Conservation (phyloP, 2,888 invertebrate genomes). For the Oxyscelio sp. region DNA sequence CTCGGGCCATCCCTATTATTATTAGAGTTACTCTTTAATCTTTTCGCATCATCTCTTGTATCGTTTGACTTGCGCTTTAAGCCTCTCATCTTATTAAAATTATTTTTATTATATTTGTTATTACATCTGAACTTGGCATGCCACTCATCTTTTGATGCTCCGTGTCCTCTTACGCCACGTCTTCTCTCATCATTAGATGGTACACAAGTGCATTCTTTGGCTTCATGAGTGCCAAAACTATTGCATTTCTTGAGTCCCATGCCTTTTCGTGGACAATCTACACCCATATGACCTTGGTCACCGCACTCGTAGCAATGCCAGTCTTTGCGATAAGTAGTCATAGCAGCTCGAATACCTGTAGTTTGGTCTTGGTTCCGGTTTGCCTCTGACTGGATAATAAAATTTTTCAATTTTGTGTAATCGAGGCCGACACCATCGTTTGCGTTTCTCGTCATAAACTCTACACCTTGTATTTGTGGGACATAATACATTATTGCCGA, state of each 20-base stretch:
- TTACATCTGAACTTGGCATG: not conserved
- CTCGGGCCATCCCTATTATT: too few relatives aligned
- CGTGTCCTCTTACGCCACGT: too few relatives aligned
- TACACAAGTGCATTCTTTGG: not conserved
- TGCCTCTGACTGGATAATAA: slow-evolving; percentile 66
- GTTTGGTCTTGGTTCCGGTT: slow-evolving; percentile 38
- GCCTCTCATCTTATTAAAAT: too few relatives aligned
- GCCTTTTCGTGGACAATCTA: slow-evolving; percentile 12
- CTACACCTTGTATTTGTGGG: slow-evolving; percentile 20
- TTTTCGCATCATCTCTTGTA: too few relatives aligned
- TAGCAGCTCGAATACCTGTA: too few relatives aligned
- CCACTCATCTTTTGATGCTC: too few relatives aligned
- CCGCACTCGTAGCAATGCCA: not conserved
- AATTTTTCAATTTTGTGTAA: slow-evolving; percentile 64
- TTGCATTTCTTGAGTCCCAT: slow-evolving; percentile 10
- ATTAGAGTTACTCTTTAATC: too few relatives aligned
- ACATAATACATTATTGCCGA: slow-evolving; percentile 21
- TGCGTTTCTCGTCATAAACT: slow-evolving; percentile 49
- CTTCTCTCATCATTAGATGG: too few relatives aligned
- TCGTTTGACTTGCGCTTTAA: too few relatives aligned
- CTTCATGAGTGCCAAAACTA: not conserved
- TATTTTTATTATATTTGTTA: too few relatives aligned
- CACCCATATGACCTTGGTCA: slow-evolving; percentile 38
- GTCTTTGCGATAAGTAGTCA: not conserved
- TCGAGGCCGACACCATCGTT: slow-evolving; percentile 62